phyloP scores from a whole-genome alignment of 2,888 invertebrate genomes.

The Rotaria magnacalcarata region DNA sequence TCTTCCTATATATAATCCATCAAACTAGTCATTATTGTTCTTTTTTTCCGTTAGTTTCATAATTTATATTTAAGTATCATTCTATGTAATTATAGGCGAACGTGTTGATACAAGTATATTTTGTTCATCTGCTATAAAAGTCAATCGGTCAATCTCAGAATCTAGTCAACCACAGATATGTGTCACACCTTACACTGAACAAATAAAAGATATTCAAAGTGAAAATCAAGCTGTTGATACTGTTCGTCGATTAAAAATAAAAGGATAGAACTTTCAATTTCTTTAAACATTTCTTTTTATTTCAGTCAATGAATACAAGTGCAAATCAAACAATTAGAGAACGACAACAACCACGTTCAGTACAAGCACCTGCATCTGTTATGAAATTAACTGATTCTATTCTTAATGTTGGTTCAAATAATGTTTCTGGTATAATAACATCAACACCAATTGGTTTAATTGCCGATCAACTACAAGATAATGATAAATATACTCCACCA shows the following conservation, averaged over 20 bases:
- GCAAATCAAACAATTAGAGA: not conserved
- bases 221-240: conserved; percentile 27
- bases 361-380: not conserved
- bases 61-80: not conserved
- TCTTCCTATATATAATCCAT: too few relatives aligned
- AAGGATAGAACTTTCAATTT: not conserved
- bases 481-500: conserved; percentile 34
- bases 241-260: not conserved
- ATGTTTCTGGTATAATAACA: not conserved
- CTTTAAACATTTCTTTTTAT: not conserved
- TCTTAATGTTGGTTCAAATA: conserved; percentile 13
- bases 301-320: conserved; percentile 4
- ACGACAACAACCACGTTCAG: not conserved
- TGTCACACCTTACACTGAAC: not conserved
- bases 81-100: not conserved
- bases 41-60: not conserved
- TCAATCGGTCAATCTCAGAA: too few relatives aligned
- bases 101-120: conserved; percentile 38
- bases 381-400: conserved; percentile 28
- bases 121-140: conserved; percentile 17
- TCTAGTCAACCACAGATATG: not conserved
- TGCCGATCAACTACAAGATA: not conserved
- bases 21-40: too few relatives aligned
- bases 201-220: conserved; percentile 1
- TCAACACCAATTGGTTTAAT: conserved; percentile 28